Evolutionary conservation across 2,888 invertebrate species (phyloP), one percentile per base, ranked within the genome.

Genomic region (Xylota segnis): DNA sequence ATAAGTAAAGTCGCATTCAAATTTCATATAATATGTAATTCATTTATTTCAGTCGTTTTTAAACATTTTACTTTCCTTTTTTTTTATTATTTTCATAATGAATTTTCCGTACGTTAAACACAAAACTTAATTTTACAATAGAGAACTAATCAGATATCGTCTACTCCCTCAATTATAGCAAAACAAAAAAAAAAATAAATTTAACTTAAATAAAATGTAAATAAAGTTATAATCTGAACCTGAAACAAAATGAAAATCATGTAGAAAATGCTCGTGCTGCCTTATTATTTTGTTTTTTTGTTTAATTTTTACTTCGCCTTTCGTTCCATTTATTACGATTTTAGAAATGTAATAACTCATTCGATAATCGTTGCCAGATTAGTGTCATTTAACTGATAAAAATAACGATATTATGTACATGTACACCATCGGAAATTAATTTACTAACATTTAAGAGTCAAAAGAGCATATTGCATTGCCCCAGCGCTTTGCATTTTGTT

Each of bases 401-500:
- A 65, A 76, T 63, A 68, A 47, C 12, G 37, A 65, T 10, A 47
- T n/a, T 63, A 58, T 34, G 34, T 47, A 18, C 61, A 59, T 74
- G 18, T 68, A 66, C 63, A 58, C 59, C 34, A 68, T 66, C 32
- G 54, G 18, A 59, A 66, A 54, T 18, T 40, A 47, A 50, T 18
- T 37, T 14, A 29, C 40, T 71, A 12, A 43, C 52, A 40, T 23
- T 29, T 10, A 66, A n/a, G 18, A 71, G 27, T 77, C 40, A 82
- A 78, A 88, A 84, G 87, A 88, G 87, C 83, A 87, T 88, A 88
- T 88, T 88, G 88, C 88, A 88, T 88, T 87, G 88, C 88, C 88
- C 88, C 88, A 88, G 88, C 88, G 76, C 87, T 50, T 75, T 83
- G 34, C 43, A 45, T 75, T 58, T 66, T 45, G 58, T 66, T 59